A percentile compares a stretch with the other conserved stretches of the same genome.
Conservation (phyloP, 2,888 invertebrate genomes). For the Eulithis testata region DNA sequence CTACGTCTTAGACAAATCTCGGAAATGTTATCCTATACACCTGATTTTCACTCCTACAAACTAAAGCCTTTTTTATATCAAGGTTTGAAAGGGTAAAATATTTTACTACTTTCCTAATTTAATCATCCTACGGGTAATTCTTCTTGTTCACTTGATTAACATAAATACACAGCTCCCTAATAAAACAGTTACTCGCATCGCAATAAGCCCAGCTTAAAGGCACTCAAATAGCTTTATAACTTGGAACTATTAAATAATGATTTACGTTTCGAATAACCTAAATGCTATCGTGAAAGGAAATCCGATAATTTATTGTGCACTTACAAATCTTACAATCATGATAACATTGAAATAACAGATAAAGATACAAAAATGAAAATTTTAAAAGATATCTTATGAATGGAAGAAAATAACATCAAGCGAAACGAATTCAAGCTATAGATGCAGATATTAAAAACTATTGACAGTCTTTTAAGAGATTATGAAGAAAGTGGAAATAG, state of each 20-base stretch:
- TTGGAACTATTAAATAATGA: background rate
- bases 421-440: background rate
- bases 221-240: conserved; percentile 12
- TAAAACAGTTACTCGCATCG: conserved; percentile 44
- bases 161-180: conserved; percentile 31
- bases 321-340: background rate
- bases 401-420: background rate
- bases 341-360: conserved; percentile 1
- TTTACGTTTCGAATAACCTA: conserved; percentile 24
- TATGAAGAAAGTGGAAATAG: conserved; percentile 19
- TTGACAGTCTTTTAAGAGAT: background rate
- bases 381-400: background rate
- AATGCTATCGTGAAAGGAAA: conserved; percentile 20
- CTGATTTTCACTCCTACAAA: background rate
- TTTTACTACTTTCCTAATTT: conserved; percentile 10
- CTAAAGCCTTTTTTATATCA: background rate
- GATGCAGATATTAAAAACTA: background rate
- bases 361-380: background rate
- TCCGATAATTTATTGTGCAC: conserved; percentile 3
- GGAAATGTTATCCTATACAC: background rate
- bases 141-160: conserved; percentile 36
- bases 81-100: conserved; percentile 1
- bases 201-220: conserved; percentile 41
- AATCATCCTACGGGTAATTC: conserved; percentile 5
- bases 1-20: too few species aligned